These are phyloP conservation scores for Smithornis capensis DNA, from an alignment of 2,113 vertebrate species.

Conservation along the genomic window DNA sequence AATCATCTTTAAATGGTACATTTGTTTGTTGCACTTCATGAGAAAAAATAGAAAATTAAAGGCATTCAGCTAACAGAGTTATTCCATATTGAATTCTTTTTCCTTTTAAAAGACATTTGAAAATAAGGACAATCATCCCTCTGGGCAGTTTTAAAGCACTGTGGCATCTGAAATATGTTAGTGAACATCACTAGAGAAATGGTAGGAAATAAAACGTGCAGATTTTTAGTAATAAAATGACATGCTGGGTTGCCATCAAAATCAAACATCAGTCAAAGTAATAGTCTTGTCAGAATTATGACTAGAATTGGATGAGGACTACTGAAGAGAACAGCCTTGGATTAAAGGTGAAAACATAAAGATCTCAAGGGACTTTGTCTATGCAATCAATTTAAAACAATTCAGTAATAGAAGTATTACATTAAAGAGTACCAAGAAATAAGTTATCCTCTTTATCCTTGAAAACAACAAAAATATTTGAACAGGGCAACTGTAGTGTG, in stretches of 20 bases:
- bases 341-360: not conserved
- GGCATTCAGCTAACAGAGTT: not conserved
- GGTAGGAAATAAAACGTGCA: conserved; percentile 18
- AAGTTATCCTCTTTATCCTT: not conserved
- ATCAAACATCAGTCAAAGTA: conserved; percentile 35
- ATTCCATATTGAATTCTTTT: conserved; percentile 40
- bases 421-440: not conserved
- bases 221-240: conserved; percentile 48
- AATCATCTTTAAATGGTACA: conserved; percentile 43
- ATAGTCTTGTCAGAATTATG: conserved; percentile 12
- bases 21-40: conserved; percentile 16
- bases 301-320: conserved; percentile 3
- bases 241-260: not conserved
- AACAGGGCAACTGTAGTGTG: not conserved
- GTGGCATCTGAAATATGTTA: conserved; percentile 27
- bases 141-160: conserved; percentile 56
- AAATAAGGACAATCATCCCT: conserved; percentile 38
- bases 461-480: not conserved
- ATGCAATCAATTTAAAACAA: not conserved
- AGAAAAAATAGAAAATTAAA: conserved; percentile 14
- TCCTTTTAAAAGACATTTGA: conserved; percentile 32
- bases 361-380: not conserved
- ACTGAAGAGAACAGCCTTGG: not conserved
- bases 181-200: conserved; percentile 49
- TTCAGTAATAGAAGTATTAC: not conserved